Percentiles rank a stretch among this genome's conserved stretches.
phyloP scores from a whole-genome alignment of 2,797 vertebrate species.

The Poecilia picta region DNA sequence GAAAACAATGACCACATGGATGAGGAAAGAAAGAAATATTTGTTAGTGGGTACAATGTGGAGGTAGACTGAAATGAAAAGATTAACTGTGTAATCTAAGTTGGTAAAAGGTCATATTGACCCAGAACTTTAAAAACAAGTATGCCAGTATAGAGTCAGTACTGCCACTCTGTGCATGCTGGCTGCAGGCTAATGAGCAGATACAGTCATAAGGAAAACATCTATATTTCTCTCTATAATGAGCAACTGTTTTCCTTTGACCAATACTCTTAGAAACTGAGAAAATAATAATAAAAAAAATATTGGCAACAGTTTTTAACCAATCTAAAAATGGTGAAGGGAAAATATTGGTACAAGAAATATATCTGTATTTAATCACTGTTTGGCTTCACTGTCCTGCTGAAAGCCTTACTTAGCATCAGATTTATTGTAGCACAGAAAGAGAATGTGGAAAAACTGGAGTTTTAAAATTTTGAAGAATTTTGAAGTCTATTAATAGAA shows the following conservation, averaged over 20 bases:
- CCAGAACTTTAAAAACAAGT: not conserved
- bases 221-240: not conserved
- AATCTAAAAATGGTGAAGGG: not conserved
- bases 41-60: not conserved
- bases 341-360: not conserved
- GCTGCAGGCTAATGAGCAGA: constrained; percentile 3
- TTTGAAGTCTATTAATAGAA: constrained; percentile 9
- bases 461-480: not conserved
- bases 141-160: not conserved
- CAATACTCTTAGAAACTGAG: constrained; percentile 3
- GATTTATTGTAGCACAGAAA: not conserved
- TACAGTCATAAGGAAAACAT: constrained; percentile 1
- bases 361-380: not conserved
- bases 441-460: not conserved
- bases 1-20: not conserved
- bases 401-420: not conserved
- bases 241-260: not conserved
- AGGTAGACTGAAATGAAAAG: not conserved
- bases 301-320: not conserved
- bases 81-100: not conserved
- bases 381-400: not conserved
- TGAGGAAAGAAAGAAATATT: too few species aligned
- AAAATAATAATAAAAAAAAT: not conserved
- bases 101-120: not conserved
- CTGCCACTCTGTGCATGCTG: not conserved